Evolutionary conservation across 2,113 vertebrate species (phyloP).

Genomic region (Saccopteryx bilineata): DNA sequence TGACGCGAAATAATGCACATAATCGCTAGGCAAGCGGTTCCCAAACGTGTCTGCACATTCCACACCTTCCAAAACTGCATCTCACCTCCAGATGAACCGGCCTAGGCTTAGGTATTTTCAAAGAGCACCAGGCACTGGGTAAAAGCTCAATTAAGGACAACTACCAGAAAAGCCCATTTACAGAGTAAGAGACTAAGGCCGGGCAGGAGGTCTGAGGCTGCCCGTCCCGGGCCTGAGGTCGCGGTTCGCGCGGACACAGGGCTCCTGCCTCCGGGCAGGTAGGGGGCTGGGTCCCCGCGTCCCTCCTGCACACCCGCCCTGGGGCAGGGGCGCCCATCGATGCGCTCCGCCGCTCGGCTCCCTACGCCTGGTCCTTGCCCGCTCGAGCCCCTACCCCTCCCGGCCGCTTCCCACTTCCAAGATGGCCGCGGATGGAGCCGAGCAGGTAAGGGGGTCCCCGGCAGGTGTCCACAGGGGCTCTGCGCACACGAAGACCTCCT

Average conservation of each 20-base stretch:
- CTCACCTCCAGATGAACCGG: background rate
- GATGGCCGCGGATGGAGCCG: slow-evolving; percentile 81
- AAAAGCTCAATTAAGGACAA: no score
- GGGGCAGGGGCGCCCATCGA: slow-evolving; percentile 60
- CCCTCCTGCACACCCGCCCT: background rate
- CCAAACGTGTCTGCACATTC: background rate
- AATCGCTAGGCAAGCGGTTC: background rate
- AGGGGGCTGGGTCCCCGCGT: no score
- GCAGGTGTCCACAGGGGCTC: background rate
- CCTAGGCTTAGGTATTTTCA: background rate
- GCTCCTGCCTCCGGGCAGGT: rapidly evolving
- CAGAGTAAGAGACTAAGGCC: background rate
- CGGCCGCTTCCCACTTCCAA: slow-evolving; percentile 80
- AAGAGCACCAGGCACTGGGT: background rate
- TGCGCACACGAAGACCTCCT: background rate
- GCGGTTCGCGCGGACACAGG: background rate
- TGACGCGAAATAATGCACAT: background rate
- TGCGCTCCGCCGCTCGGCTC: slow-evolving; percentile 79
- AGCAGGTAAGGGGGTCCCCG: slow-evolving; percentile 57
- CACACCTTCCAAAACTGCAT: background rate
- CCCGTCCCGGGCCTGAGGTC: rapidly evolving
- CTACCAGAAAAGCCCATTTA: background rate
- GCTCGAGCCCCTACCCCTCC: slow-evolving; percentile 60
- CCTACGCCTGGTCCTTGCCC: slow-evolving; percentile 56
- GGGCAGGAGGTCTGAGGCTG: background rate